Percentiles rank a stretch among this genome's conserved stretches.
phyloP scores from a whole-genome alignment of 2,797 vertebrate genomes.

The Coreius guichenoti region DNA sequence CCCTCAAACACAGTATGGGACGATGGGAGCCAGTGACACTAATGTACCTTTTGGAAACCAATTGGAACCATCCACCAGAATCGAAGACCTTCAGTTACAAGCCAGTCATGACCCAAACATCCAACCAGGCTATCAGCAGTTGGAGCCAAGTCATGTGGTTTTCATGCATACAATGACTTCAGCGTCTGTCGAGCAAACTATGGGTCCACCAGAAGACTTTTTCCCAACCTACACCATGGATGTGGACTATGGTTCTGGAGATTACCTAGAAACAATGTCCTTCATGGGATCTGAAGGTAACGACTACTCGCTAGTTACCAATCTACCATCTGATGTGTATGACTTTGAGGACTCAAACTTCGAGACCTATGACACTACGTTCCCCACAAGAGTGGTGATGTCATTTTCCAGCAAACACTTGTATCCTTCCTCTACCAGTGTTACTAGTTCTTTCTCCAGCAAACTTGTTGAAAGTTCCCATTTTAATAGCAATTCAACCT shows the following conservation, averaged over 20 bases:
- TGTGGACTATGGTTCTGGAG: constrained; percentile 85
- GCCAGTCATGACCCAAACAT: constrained; percentile 62
- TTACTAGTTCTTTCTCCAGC: constrained; percentile 58
- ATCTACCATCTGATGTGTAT: constrained; percentile 74
- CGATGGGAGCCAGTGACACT: neutral
- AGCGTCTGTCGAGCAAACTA: constrained; percentile 72
- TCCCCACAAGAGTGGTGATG: constrained; percentile 83
- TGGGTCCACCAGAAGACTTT: constrained; percentile 74
- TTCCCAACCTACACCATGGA: constrained; percentile 79
- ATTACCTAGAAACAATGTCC: constrained; percentile 86
- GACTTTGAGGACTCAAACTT: constrained; percentile 82
- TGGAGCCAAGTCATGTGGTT: constrained; percentile 73
- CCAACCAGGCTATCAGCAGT: constrained; percentile 56
- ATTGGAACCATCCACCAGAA: constrained; percentile 45
- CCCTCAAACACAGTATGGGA: constrained; percentile 50
- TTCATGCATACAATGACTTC: constrained; percentile 69
- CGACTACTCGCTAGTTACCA: constrained; percentile 75
- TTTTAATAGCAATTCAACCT: constrained; percentile 45
- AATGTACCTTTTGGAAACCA: constrained; percentile 18
- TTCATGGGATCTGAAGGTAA: constrained; percentile 73
- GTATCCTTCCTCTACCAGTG: constrained; percentile 62
- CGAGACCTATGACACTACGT: constrained; percentile 86
- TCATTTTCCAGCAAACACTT: constrained; percentile 77
- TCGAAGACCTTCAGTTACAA: constrained; percentile 55
- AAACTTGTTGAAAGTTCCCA: constrained; percentile 42